Base-by-base conservation (phyloP, 2,797 vertebrate genomes). In the Cuniculus paca region DNA sequence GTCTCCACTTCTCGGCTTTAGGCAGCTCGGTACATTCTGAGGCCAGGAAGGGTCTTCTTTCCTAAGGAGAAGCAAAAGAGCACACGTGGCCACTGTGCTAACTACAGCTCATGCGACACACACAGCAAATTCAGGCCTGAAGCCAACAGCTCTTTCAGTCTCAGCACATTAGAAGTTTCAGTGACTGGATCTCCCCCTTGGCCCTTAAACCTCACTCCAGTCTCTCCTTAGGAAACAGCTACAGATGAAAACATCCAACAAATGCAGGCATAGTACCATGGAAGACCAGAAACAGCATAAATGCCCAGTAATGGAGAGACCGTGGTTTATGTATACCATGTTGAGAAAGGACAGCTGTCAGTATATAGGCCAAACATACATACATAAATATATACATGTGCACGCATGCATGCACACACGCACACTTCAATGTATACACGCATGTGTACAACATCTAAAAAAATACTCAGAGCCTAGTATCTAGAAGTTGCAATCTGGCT, bases 1-100 rank as follows among this genome's bases (percentile, higher is more conserved):
- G 98, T 91, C 99, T 99, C 99, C 99, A 99, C 56, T 99, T 99
- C 98, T 99, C 99, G 12, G 99, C 99, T 98, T 99, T 99, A 2
- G 99, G 99, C 86, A 99, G 98, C 45, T 99, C 99, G 24, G 98
- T 99, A 70, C 99, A 99, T 97, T 99, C 99, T 0, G 99, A 99
- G 0, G 99, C 99, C 68, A 99, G 99, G 86, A 99, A 99, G 0
- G 99, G 99, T 87, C 99, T 99, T 97, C 99, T 98, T 50, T 99
- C 99, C 99, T 99, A 96, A 90, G 48, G 10, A 82, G 82, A 86
- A 98, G 24, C 96, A 96, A 92, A 81, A 26, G 50, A 95, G 91
- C 24, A 60, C 22, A 39, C 0, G 28, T 52, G 56, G 31, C 5
- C 61, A 52, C 31, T 12, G 24, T 2, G 42, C 14, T 54, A 39